Conservation (phyloP, 2,113 vertebrate species). For the Urocynchramus pylzowi region DNA sequence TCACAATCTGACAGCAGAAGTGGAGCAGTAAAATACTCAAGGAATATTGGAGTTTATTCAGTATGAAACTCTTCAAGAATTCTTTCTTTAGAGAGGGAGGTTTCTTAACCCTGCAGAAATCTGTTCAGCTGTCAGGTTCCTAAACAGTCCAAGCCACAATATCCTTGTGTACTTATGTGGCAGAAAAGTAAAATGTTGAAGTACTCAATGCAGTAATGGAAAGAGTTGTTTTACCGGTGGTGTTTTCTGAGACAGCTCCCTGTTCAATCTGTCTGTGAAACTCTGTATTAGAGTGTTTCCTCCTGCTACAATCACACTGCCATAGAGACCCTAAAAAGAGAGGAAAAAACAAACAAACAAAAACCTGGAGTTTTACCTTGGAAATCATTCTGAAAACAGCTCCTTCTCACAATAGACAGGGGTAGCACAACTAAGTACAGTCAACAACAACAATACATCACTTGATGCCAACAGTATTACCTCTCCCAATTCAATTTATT, state of each 20-base stretch:
- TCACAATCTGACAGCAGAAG: not conserved
- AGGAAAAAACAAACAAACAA: conserved; percentile 11
- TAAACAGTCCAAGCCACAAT: not conserved
- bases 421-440: fast-evolving
- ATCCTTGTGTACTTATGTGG: not conserved
- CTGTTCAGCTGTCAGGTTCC: not conserved
- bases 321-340: conserved; percentile 87
- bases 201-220: not conserved
- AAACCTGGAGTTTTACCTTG: not conserved
- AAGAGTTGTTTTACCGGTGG: conserved; percentile 82
- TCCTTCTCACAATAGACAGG: not conserved
- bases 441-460: not conserved
- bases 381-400: not conserved
- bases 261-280: conserved; percentile 94
- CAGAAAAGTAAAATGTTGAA: not conserved
- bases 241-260: conserved; percentile 97
- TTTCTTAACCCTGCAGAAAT: not conserved
- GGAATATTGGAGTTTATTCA: not conserved
- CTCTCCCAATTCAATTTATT: not conserved
- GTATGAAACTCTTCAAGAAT: not conserved
- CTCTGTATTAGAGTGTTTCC: conserved; percentile 97
- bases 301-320: conserved; percentile 95
- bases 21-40: not conserved
- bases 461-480: not conserved
- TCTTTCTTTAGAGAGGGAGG: not conserved